phyloP scores from a whole-genome alignment of 2,888 invertebrate genomes.

The Chorisops tibialis region DNA sequence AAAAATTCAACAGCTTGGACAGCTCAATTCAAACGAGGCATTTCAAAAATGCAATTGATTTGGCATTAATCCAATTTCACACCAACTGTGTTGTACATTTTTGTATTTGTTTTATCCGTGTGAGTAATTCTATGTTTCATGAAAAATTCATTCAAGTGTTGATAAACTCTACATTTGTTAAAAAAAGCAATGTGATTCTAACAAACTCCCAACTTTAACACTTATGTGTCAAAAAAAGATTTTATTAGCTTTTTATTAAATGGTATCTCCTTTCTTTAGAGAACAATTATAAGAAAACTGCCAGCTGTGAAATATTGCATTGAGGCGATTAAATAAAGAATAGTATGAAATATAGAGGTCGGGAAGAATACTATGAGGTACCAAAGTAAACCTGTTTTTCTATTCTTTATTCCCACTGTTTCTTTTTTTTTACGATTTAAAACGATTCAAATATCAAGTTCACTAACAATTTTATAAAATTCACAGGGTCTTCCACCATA shows the following conservation, averaged over 20 bases:
- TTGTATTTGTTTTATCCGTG: too few relatives aligned
- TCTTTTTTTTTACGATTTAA: slow-evolving; percentile 24
- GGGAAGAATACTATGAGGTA: slow-evolving; percentile 29
- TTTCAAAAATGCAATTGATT: too few relatives aligned
- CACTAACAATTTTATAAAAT: neutral
- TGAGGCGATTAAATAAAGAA: neutral
- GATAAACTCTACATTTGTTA: too few relatives aligned
- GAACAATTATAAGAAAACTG: neutral
- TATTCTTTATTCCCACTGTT: slow-evolving; percentile 1
- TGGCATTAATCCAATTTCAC: too few relatives aligned
- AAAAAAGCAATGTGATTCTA: too few relatives aligned
- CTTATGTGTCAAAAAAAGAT: neutral
- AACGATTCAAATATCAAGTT: neutral
- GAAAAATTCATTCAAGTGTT: too few relatives aligned
- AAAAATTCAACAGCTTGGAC: too few relatives aligned
- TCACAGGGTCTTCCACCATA: slow-evolving; percentile 50
- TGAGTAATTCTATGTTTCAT: too few relatives aligned
- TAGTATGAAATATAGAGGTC: slow-evolving; percentile 21
- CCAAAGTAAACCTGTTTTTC: neutral
- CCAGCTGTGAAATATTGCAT: too few relatives aligned
- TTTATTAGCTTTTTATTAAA: neutral
- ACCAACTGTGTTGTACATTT: too few relatives aligned
- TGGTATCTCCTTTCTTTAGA: neutral
- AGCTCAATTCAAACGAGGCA: too few relatives aligned
- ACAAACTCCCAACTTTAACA: too few relatives aligned